Conservation (phyloP, 2,888 invertebrate genomes). For the Diaphora mendica region DNA sequence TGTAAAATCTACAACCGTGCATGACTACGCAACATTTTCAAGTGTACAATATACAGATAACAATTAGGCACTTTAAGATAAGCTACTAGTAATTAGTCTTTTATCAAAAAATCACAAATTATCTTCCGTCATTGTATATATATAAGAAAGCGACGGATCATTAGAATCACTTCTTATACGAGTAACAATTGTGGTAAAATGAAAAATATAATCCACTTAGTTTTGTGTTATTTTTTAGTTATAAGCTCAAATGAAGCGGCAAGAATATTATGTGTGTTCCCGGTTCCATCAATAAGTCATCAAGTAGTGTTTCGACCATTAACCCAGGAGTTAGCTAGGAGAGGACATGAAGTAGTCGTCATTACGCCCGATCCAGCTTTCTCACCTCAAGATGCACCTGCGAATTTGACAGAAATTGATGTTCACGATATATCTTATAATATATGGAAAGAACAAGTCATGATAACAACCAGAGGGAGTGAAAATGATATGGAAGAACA, state of each 20-base stretch:
- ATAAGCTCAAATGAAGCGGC: conserved; percentile 34
- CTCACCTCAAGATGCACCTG: conserved; percentile 51
- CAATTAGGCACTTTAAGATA: not conserved
- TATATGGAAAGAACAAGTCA: conserved; percentile 32
- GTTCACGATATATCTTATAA: conserved; percentile 62
- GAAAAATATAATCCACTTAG: not conserved
- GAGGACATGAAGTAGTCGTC: conserved; percentile 78
- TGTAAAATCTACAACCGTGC: not conserved
- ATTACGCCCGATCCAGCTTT: conserved; percentile 74
- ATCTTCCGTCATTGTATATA: not conserved
- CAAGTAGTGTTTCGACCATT: conserved; percentile 73
- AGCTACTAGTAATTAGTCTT: not conserved
- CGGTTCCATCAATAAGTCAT: conserved; percentile 77
- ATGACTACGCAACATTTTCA: not conserved
- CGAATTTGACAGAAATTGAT: conserved; percentile 74
- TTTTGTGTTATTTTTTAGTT: conserved; percentile 15
- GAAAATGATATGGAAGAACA: conserved; percentile 34
- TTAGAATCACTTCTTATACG: not conserved
- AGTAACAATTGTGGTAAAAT: conserved; percentile 7
- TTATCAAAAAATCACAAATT: not conserved
- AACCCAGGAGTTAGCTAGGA: conserved; percentile 66
- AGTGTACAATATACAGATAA: not conserved
- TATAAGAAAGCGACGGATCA: not conserved
- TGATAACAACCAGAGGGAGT: conserved; percentile 23
- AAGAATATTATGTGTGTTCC: conserved; percentile 58